Conservation (phyloP, 2,113 vertebrate species). For the Loxodonta africana region DNA sequence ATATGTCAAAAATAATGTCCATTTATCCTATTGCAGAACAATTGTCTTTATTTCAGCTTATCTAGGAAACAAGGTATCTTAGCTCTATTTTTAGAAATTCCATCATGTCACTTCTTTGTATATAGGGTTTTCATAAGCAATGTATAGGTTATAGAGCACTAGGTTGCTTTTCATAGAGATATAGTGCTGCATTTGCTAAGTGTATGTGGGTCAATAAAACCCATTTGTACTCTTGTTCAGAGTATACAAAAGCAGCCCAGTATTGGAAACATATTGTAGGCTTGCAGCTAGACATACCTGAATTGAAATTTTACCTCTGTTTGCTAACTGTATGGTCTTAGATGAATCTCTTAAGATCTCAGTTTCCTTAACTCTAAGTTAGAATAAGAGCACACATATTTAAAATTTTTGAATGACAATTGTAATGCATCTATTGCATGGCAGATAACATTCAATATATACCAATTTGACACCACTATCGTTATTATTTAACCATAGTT, state of each 20-base stretch:
- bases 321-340: neutral
- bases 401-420: neutral
- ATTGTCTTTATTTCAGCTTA: constrained; percentile 72
- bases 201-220: neutral
- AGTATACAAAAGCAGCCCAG: neutral
- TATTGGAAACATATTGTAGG: neutral
- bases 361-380: neutral
- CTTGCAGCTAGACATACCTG: neutral
- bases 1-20: neutral
- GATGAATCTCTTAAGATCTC: neutral
- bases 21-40: neutral
- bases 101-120: neutral
- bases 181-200: neutral
- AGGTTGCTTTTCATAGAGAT: neutral
- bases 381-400: neutral
- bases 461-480: neutral
- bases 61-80: constrained; percentile 50
- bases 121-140: neutral
- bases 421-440: neutral
- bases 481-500: neutral
- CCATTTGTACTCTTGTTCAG: neutral
- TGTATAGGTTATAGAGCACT: neutral
- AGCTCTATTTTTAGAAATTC: constrained; percentile 58
- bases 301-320: neutral
- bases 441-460: neutral